These are phyloP conservation scores for Macrotus californicus DNA, from an alignment of 2,113 vertebrate species.

Conservation along the genomic window DNA sequence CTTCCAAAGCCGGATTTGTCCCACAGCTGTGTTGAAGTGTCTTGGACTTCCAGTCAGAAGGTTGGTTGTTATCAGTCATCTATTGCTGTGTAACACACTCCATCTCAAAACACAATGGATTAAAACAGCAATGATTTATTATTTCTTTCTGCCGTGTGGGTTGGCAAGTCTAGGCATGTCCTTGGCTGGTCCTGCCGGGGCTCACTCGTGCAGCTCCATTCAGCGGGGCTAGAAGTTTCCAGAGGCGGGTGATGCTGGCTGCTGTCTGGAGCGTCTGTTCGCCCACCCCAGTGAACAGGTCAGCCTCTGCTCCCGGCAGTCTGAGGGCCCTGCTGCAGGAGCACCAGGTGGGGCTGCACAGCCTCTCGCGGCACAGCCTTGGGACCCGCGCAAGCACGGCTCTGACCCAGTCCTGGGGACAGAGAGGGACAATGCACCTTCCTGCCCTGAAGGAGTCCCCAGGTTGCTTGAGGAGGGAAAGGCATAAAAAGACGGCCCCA, in stretches of 20 bases:
- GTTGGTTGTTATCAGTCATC: neutral
- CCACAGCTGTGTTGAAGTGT: neutral
- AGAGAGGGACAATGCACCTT: neutral
- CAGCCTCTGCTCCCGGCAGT: neutral
- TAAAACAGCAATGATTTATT: neutral
- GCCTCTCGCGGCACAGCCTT: neutral
- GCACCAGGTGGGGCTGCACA: neutral
- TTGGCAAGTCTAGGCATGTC: neutral
- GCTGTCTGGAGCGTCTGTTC: neutral
- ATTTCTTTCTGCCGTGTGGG: neutral
- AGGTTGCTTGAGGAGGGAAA: neutral
- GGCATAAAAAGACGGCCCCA: neutral
- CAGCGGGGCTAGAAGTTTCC: neutral
- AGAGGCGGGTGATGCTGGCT: neutral
- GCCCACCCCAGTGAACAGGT: no score
- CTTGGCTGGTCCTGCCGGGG: neutral
- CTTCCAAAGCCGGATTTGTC: neutral
- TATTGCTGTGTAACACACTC: neutral
- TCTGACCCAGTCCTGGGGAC: neutral
- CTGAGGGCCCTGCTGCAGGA: neutral
- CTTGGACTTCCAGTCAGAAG: neutral
- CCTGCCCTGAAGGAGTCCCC: neutral
- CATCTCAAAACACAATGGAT: neutral
- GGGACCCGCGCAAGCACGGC: no score
- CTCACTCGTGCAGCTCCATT: neutral